Conservation (phyloP, 2,113 vertebrate genomes). For the Dendrocopos noguchii region DNA sequence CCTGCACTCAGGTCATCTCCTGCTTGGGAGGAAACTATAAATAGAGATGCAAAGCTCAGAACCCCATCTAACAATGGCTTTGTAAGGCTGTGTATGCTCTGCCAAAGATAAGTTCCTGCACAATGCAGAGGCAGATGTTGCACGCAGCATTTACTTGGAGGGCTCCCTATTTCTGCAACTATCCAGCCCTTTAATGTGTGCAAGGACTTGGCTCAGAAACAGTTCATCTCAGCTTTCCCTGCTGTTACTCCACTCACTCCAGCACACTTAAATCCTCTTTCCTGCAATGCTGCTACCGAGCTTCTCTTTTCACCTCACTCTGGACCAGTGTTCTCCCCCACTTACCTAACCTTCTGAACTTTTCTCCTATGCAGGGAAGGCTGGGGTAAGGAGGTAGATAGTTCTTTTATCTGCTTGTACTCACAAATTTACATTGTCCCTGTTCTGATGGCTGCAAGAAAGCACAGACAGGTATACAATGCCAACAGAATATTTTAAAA, state of each 20-base stretch:
- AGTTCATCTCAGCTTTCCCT: conserved; percentile 6
- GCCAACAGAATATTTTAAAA: neutral
- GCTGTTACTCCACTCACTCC: conserved; percentile 29
- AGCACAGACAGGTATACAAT: neutral
- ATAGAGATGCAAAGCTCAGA: neutral
- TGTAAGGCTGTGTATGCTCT: neutral
- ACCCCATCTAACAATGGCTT: neutral
- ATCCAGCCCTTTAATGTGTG: neutral
- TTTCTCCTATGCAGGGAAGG: neutral
- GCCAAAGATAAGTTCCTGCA: conserved; percentile 28
- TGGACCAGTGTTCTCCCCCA: neutral
- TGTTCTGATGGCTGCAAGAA: neutral
- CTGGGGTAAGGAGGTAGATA: neutral
- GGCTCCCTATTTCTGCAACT: conserved; percentile 21
- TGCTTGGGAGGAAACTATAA: neutral
- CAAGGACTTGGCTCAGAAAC: conserved; percentile 19
- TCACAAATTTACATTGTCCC: neutral
- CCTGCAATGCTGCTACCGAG: neutral
- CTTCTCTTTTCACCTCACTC: neutral
- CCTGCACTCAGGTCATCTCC: neutral
- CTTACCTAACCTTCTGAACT: neutral
- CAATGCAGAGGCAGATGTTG: conserved; percentile 48
- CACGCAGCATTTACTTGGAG: conserved; percentile 31
- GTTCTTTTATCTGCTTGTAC: neutral
- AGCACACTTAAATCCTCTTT: neutral